These are phyloP conservation scores for Austrolebias charrua DNA, from an alignment of 2,797 vertebrate species.

Conservation along the genomic window DNA sequence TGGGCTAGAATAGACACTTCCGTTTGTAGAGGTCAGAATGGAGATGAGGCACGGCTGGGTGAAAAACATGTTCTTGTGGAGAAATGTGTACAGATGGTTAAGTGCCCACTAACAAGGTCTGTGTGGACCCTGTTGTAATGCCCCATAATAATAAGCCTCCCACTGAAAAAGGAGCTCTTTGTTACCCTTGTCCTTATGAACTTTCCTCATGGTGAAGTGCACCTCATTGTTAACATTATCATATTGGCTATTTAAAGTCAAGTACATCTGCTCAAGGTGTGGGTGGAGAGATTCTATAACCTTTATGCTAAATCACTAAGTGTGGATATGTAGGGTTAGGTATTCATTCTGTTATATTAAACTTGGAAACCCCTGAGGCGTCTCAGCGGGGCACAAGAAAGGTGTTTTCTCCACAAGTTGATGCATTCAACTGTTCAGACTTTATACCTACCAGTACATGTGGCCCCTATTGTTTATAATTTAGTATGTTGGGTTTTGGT, in stretches of 20 bases:
- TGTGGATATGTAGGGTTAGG: background rate
- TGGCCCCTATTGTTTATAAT: background rate
- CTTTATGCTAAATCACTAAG: slow-evolving; percentile 20
- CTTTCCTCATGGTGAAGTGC: slow-evolving; percentile 50
- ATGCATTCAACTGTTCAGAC: background rate
- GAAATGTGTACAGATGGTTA: slow-evolving; percentile 82
- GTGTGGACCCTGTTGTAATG: slow-evolving; percentile 69
- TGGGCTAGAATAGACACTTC: slow-evolving; percentile 69
- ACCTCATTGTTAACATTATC: slow-evolving; percentile 54
- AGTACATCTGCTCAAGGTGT: slow-evolving; percentile 52
- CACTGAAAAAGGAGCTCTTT: slow-evolving; percentile 53
- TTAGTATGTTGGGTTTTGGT: slow-evolving; percentile 5
- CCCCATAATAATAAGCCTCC: slow-evolving; percentile 55
- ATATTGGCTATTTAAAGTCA: slow-evolving; percentile 55
- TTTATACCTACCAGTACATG: background rate
- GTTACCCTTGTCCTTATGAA: slow-evolving; percentile 44
- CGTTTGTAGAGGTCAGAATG: slow-evolving; percentile 80
- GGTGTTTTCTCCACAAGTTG: slow-evolving; percentile 13
- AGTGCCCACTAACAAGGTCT: slow-evolving; percentile 78
- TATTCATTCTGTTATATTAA: slow-evolving; percentile 6
- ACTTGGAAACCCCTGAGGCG: slow-evolving; percentile 9
- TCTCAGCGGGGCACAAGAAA: slow-evolving; percentile 6
- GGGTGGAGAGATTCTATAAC: slow-evolving; percentile 32
- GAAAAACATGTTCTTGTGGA: slow-evolving; percentile 62
- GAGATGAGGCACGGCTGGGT: slow-evolving; percentile 72